Evolutionary conservation across 2,113 vertebrate species (phyloP).

Genomic region (Pteruthius melanotis): DNA sequence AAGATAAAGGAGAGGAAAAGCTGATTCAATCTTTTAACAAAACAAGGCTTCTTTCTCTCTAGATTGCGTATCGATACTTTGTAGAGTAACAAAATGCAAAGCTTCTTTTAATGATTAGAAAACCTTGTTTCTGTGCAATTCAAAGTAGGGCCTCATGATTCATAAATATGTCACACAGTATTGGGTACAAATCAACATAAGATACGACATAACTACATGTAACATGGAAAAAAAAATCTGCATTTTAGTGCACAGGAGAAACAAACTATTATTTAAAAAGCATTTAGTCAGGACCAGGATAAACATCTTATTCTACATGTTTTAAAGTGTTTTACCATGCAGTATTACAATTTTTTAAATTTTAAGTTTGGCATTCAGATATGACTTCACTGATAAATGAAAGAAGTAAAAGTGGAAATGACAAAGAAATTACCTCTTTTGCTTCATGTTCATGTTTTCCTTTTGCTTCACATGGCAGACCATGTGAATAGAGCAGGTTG

Average conservation of each 20-base stretch:
- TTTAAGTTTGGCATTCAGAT: not conserved
- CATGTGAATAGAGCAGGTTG: not conserved
- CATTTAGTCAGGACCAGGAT: not conserved
- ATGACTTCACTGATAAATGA: not conserved
- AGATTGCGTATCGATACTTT: not conserved
- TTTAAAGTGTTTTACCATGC: not conserved
- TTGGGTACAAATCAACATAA: not conserved
- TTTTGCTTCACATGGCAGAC: not conserved
- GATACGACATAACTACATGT: not conserved
- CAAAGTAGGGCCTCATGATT: not conserved
- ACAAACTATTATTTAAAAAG: not conserved
- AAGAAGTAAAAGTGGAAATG: not conserved
- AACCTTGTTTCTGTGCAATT: not conserved
- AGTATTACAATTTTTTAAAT: not conserved
- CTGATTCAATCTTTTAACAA: constrained; percentile 27
- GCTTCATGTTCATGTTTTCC: not conserved
- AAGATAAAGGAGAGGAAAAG: constrained; percentile 45
- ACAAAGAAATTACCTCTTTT: not conserved
- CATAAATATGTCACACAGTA: not conserved
- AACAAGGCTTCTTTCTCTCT: constrained; percentile 6
- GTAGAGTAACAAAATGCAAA: not conserved
- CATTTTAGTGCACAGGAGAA: not conserved
- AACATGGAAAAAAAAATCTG: not conserved
- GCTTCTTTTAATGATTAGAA: not conserved
- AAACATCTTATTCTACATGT: not conserved